A percentile compares a stretch with the other conserved stretches of the same genome.
phyloP scores from a whole-genome alignment of 2,113 vertebrate species.

The Oriolus oriolus region DNA sequence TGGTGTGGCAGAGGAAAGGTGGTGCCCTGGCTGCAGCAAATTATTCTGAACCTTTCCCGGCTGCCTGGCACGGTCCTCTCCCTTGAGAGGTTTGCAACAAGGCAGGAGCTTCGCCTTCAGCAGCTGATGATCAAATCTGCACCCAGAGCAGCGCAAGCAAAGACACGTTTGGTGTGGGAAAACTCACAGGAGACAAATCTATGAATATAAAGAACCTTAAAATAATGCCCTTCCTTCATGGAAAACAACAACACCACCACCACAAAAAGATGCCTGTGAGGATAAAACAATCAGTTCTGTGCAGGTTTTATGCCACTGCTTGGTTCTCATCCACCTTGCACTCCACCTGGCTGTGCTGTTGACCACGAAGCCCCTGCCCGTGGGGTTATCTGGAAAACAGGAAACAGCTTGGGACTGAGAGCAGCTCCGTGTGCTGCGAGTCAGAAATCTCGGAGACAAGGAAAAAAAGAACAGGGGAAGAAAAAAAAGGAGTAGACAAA shows the following conservation, averaged over 20 bases:
- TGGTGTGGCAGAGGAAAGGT: neutral
- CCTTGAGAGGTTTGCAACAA: neutral
- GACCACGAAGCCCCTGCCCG: slow-evolving; percentile 1
- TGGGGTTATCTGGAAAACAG: slow-evolving; percentile 38
- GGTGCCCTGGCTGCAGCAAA: neutral
- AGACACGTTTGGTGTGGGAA: neutral
- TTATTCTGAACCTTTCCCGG: neutral
- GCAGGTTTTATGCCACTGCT: neutral
- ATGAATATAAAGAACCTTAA: neutral
- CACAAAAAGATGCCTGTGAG: neutral
- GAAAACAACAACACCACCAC: neutral
- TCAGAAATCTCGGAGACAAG: neutral
- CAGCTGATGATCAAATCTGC: neutral
- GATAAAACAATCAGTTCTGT: neutral
- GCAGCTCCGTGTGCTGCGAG: neutral
- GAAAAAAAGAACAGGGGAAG: neutral
- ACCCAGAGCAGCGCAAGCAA: neutral
- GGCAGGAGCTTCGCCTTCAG: neutral
- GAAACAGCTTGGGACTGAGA: slow-evolving; percentile 32
- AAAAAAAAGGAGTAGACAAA: too few species aligned
- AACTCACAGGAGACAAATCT: neutral
- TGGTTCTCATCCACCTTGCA: neutral
- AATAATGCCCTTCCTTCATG: neutral
- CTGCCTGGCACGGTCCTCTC: neutral
- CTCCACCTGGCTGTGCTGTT: slow-evolving; percentile 64